These are phyloP conservation scores for Lepidocyrtoides sp. DNA, from an alignment of 2,888 invertebrate genomes.

Conservation along the genomic window DNA sequence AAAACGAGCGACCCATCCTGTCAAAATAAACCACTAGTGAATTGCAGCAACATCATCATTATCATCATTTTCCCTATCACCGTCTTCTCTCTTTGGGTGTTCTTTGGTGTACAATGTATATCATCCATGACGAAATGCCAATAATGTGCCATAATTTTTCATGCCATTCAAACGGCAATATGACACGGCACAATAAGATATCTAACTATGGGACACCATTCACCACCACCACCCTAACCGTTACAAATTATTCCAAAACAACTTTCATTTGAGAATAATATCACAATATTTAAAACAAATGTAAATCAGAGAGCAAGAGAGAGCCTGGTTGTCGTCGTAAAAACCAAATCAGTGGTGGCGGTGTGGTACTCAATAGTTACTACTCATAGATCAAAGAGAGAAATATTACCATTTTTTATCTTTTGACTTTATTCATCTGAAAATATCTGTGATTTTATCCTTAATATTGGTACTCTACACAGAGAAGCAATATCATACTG, in stretches of 20 bases:
- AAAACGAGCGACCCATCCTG: slow-evolving; percentile 19
- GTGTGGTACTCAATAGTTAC: neutral
- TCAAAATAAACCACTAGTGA: neutral
- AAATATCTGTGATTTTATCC: slow-evolving; percentile 15
- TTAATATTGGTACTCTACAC: neutral
- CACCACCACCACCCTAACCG: slow-evolving; percentile 5
- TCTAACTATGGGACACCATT: neutral
- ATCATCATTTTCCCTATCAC: neutral
- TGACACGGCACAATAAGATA: neutral
- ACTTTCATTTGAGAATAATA: slow-evolving; percentile 9
- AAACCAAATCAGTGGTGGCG: neutral
- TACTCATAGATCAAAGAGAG: slow-evolving; percentile 45
- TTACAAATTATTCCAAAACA: neutral
- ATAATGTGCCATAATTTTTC: neutral
- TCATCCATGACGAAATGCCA: slow-evolving; percentile 9
- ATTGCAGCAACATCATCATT: slow-evolving; percentile 7
- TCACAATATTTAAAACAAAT: slow-evolving; percentile 17
- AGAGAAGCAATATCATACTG: slow-evolving; percentile 35
- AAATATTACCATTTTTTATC: neutral
- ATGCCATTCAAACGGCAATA: neutral
- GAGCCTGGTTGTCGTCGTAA: neutral
- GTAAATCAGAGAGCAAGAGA: neutral
- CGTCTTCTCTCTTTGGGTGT: neutral
- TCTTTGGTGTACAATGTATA: neutral
- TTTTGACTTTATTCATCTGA: neutral